These are phyloP conservation scores for Ornithoptera alexandrae DNA, from an alignment of 2,888 invertebrate species.

Conservation along the genomic window DNA sequence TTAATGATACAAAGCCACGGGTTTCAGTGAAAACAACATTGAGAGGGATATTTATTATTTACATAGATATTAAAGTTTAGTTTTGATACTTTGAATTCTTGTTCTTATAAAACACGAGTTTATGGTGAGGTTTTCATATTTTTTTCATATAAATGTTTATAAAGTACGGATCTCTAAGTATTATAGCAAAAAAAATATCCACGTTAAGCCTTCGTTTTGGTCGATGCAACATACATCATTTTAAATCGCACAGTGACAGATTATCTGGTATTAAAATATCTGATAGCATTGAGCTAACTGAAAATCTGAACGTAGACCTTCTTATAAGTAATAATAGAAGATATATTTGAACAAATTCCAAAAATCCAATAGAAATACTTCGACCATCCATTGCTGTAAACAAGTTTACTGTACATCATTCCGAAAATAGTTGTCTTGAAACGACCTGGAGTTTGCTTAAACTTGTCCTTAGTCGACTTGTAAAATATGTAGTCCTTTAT, in stretches of 20 bases:
- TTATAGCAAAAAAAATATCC: background rate
- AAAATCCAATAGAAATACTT: background rate
- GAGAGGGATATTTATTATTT: too few species aligned
- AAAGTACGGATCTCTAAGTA: background rate
- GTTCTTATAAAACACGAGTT: too few species aligned
- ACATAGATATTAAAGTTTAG: too few species aligned
- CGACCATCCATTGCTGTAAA: background rate
- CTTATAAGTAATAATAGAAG: background rate
- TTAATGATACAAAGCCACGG: too few species aligned
- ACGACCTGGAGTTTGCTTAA: background rate
- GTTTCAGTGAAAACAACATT: too few species aligned
- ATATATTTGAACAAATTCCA: slow-evolving; percentile 11
- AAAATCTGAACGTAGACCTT: background rate
- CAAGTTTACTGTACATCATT: slow-evolving; percentile 1
- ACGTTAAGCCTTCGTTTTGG: background rate
- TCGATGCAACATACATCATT: slow-evolving; percentile 19
- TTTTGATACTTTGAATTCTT: too few species aligned
- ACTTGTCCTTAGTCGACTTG: background rate
- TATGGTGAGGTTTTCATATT: too few species aligned
- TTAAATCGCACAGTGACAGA: slow-evolving; percentile 27
- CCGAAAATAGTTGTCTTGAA: slow-evolving; percentile 20
- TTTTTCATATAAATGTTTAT: too few species aligned
- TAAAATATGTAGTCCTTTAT: background rate
- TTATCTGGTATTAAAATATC: slow-evolving; percentile 21
- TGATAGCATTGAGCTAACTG: background rate